phyloP scores from a whole-genome alignment of 2,797 vertebrate genomes.

The Telmatherina bonti region DNA sequence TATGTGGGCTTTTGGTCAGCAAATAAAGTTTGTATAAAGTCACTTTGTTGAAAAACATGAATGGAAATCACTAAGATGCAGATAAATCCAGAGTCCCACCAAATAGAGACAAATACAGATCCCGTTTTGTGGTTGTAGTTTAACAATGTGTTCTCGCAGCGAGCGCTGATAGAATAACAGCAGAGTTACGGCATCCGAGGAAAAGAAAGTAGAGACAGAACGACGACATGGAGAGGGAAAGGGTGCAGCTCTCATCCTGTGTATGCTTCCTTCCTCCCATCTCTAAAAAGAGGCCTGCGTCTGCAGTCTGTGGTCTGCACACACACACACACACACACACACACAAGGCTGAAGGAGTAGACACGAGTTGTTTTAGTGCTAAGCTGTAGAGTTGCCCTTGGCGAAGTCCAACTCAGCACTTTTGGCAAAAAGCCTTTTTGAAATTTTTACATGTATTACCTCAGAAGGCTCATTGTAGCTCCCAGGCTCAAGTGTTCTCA shows the following conservation, averaged over 20 bases:
- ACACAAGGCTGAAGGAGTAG: slow-evolving; percentile 30
- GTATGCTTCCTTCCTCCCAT: slow-evolving; percentile 83
- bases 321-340: background rate
- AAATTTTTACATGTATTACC: background rate
- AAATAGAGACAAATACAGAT: background rate
- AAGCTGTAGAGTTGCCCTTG: slow-evolving; percentile 32
- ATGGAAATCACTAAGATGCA: background rate
- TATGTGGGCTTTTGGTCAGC: background rate
- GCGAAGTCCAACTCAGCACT: slow-evolving; percentile 60
- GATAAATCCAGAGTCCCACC: background rate
- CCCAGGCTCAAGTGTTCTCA: background rate
- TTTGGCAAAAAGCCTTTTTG: slow-evolving; percentile 26
- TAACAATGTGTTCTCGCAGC: background rate
- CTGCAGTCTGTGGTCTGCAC: slow-evolving; percentile 16
- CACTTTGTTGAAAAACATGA: background rate
- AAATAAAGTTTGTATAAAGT: background rate
- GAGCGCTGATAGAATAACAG: slow-evolving; percentile 4
- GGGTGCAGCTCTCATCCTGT: slow-evolving; percentile 82
- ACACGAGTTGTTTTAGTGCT: slow-evolving; percentile 37
- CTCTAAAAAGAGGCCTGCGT: slow-evolving; percentile 67
- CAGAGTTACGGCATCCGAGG: slow-evolving; percentile 19
- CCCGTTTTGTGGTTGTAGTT: background rate
- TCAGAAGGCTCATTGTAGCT: background rate
- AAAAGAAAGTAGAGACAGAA: slow-evolving; percentile 60
- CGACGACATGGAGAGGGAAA: slow-evolving; percentile 73